These are phyloP conservation scores for Cabera pusaria DNA, from an alignment of 2,888 invertebrate species.

Conservation along the genomic window DNA sequence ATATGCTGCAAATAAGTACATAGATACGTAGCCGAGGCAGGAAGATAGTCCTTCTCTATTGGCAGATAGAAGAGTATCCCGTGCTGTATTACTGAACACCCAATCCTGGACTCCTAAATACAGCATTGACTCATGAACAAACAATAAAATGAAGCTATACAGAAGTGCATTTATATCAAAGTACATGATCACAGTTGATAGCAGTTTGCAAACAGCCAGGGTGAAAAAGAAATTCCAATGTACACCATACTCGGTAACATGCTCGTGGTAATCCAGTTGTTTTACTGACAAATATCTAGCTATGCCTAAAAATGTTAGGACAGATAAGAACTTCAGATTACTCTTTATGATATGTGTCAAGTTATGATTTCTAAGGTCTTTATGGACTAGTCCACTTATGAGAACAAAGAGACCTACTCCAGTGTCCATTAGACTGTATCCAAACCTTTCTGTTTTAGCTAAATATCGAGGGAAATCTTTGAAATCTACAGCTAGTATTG, in stretches of 20 bases:
- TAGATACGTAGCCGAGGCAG: conserved; percentile 90
- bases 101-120: conserved; percentile 86
- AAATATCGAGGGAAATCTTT: conserved; percentile 91
- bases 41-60: conserved; percentile 97
- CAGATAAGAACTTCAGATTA: conserved; percentile 56
- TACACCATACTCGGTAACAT: conserved; percentile 96
- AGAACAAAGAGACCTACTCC: conserved; percentile 96
- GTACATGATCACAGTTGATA: conserved; percentile 85
- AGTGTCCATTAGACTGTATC: conserved; percentile 96
- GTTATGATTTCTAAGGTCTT: conserved; percentile 49
- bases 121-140: conserved; percentile 86
- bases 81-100: conserved; percentile 84
- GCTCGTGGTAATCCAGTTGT: conserved; percentile 91
- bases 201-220: conserved; percentile 90
- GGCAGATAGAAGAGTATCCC: conserved; percentile 87
- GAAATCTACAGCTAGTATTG: conserved; percentile 98
- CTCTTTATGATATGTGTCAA: conserved; percentile 55
- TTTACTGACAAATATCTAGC: conserved; percentile 84
- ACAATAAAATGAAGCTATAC: conserved; percentile 80
- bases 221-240: conserved; percentile 99
- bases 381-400: conserved; percentile 90
- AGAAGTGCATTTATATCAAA: conserved; percentile 78
- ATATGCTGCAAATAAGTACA: conserved; percentile 90
- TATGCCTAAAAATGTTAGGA: conserved; percentile 83
- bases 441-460: conserved; percentile 94